phyloP scores from a whole-genome alignment of 2,888 invertebrate genomes.

The Phalangium opilio region DNA sequence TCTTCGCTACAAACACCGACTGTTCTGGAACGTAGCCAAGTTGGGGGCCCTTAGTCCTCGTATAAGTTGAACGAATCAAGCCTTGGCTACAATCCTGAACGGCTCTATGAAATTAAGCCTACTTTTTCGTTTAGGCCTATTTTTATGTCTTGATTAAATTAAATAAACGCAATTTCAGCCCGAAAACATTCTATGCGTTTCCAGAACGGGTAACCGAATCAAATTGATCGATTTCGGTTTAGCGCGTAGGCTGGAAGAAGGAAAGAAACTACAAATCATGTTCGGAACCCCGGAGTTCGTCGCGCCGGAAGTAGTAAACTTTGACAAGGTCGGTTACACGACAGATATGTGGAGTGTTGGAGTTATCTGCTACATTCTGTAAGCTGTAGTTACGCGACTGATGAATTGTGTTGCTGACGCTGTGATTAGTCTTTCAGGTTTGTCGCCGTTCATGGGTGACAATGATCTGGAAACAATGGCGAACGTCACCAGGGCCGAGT shows the following conservation, averaged over 20 bases:
- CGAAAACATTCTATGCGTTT: constrained; percentile 92
- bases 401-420: neutral
- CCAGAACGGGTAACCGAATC: constrained; percentile 90
- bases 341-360: constrained; percentile 84
- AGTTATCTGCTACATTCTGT: constrained; percentile 95
- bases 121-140: no score
- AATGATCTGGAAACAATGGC: constrained; percentile 95
- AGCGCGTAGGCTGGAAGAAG: constrained; percentile 78
- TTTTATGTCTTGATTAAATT: no score
- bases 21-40: no score
- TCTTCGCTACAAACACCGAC: no score
- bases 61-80: no score
- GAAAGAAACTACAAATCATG: constrained; percentile 68
- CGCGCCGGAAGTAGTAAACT: constrained; percentile 96
- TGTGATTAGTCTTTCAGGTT: constrained; percentile 53
- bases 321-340: constrained; percentile 85
- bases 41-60: no score
- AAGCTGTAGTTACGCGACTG: no score
- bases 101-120: no score
- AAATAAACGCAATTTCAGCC: constrained; percentile 45
- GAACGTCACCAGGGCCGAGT: constrained; percentile 93
- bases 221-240: constrained; percentile 98
- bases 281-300: constrained; percentile 99
- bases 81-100: no score
- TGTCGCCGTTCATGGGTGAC: constrained; percentile 97